Conservation (phyloP, 2,797 vertebrate genomes). For the Dromococcyx pavoninus region DNA sequence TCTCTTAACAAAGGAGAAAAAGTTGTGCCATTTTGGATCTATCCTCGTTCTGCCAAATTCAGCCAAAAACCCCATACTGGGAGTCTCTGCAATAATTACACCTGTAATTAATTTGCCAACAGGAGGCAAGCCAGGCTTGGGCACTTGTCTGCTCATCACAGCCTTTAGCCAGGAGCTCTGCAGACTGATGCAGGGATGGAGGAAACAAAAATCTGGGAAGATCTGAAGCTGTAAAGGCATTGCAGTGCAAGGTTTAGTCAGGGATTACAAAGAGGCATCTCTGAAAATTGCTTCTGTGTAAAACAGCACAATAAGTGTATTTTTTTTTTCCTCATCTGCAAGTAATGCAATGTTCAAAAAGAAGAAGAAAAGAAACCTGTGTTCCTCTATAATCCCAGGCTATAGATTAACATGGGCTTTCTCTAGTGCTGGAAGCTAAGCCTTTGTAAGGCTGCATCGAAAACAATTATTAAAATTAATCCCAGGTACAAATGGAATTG, state of each 20-base stretch:
- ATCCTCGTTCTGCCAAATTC: neutral
- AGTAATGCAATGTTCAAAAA: neutral
- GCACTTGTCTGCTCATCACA: neutral
- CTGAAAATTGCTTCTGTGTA: neutral
- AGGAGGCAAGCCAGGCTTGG: neutral
- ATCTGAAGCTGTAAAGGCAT: neutral
- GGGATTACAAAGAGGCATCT: neutral
- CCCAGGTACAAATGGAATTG: slow-evolving; percentile 25
- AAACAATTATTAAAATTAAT: slow-evolving; percentile 53
- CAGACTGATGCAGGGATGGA: neutral
- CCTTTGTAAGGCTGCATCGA: slow-evolving; percentile 4
- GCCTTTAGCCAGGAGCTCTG: neutral
- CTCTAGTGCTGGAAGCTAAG: neutral
- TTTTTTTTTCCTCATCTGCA: neutral
- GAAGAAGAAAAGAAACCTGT: slow-evolving; percentile 6
- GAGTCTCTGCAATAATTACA: neutral
- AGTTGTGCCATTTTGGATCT: neutral
- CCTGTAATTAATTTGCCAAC: neutral
- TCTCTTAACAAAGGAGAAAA: neutral
- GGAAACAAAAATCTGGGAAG: neutral
- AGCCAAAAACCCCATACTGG: neutral
- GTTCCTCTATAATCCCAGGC: neutral
- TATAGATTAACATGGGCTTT: neutral
- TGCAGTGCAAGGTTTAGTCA: neutral
- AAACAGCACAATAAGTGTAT: neutral